phyloP scores from a whole-genome alignment of 2,797 vertebrate species.

The Parambassis ranga region DNA sequence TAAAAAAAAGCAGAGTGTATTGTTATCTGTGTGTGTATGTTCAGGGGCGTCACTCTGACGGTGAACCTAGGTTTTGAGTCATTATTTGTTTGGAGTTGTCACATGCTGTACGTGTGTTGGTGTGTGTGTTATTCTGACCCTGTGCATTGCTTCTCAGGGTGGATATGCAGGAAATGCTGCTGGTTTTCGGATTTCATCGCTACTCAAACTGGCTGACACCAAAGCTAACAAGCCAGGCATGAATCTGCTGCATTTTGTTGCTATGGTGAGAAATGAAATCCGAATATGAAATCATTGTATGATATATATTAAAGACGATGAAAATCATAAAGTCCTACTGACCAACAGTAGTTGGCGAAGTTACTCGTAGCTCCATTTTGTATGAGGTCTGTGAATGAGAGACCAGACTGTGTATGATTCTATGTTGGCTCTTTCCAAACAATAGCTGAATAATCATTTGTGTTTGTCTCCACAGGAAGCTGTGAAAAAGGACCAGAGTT shows the following conservation, averaged over 20 bases:
- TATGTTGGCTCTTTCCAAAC: constrained; percentile 55
- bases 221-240: constrained; percentile 87
- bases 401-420: constrained; percentile 31
- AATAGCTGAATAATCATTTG: constrained; percentile 71
- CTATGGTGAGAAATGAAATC: constrained; percentile 74
- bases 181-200: constrained; percentile 83
- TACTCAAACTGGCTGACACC: constrained; percentile 85
- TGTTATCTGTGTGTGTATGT: constrained; percentile 45
- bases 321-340: too few species aligned
- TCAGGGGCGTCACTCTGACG: constrained; percentile 26
- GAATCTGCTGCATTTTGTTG: constrained; percentile 86
- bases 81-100: constrained; percentile 62
- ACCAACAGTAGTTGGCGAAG: constrained; percentile 1
- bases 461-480: constrained; percentile 80
- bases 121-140: constrained; percentile 49
- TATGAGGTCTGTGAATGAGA: too few species aligned
- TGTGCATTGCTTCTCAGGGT: constrained; percentile 69
- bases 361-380: too few species aligned
- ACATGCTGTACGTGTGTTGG: constrained; percentile 14
- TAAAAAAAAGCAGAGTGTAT: constrained; percentile 20
- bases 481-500: constrained; percentile 84
- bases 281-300: too few species aligned
- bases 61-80: constrained; percentile 53
- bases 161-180: constrained; percentile 85
- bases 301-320: too few species aligned